phyloP scores from a whole-genome alignment of 1,140 invertebrate genomes.

The Lineus longissimus region DNA sequence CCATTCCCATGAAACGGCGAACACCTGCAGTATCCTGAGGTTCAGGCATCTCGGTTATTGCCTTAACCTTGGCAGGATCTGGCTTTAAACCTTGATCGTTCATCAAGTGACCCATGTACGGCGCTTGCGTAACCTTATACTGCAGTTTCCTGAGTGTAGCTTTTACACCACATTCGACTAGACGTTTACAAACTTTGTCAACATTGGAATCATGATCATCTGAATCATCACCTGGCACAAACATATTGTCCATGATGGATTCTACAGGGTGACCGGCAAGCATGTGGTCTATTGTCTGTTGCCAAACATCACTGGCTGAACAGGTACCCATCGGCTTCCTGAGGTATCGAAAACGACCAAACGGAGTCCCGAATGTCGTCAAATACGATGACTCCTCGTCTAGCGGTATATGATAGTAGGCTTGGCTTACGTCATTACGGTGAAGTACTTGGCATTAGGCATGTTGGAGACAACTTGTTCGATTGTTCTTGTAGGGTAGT shows the following conservation, averaged over 20 bases:
- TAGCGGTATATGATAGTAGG: background rate
- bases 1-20: constrained; percentile 17
- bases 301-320: constrained; percentile 29
- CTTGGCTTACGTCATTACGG: constrained; percentile 8
- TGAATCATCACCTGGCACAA: constrained; percentile 14
- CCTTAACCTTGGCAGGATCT: constrained; percentile 45
- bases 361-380: constrained; percentile 2
- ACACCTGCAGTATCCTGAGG: constrained; percentile 17
- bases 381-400: background rate
- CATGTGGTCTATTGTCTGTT: constrained; percentile 29
- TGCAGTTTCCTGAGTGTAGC: constrained; percentile 42
- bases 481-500: constrained; percentile 2
- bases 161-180: constrained; percentile 38
- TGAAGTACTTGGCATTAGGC: constrained; percentile 1
- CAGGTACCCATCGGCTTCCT: background rate
- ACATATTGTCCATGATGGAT: constrained; percentile 47
- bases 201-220: constrained; percentile 25
- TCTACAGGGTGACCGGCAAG: constrained; percentile 33
- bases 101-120: constrained; percentile 32
- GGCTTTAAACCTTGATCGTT: constrained; percentile 41
- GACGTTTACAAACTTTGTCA: constrained; percentile 40
- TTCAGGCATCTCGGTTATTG: constrained; percentile 28
- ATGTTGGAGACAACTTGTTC: constrained; percentile 9
- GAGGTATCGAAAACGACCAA: background rate
- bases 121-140: background rate